phyloP scores from a whole-genome alignment of 2,113 vertebrate genomes.

The Tauraco erythrolophus region DNA sequence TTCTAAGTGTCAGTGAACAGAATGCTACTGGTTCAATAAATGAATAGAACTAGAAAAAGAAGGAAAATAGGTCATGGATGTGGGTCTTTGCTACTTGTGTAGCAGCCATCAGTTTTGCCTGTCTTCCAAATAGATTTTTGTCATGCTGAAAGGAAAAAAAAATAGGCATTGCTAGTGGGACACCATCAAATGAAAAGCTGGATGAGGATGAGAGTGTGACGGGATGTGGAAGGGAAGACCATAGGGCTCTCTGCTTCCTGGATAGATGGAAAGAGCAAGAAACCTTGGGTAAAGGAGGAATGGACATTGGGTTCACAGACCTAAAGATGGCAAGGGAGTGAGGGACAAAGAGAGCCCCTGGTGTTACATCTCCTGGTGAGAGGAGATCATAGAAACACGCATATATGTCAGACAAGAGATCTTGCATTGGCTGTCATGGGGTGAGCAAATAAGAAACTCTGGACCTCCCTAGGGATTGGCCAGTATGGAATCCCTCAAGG shows the following conservation, averaged over 20 bases:
- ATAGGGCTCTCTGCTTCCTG: neutral
- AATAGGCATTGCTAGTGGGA: neutral
- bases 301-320: neutral
- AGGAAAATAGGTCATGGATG: neutral
- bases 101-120: neutral
- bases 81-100: neutral
- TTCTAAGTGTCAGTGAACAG: neutral
- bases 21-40: neutral
- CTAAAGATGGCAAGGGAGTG: neutral
- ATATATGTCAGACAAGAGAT: fast-evolving
- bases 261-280: neutral
- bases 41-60: neutral
- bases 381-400: neutral
- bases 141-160: neutral
- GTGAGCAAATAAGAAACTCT: neutral
- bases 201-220: neutral
- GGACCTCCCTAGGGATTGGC: neutral
- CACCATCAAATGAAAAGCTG: neutral
- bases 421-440: neutral
- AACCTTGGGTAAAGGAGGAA: neutral
- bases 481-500: fast-evolving
- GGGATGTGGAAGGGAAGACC: neutral
- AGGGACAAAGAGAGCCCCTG: neutral
- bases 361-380: neutral
- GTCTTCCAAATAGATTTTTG: neutral